A percentile compares a stretch with the other conserved stretches of the same genome.
phyloP scores from a whole-genome alignment of 2,888 invertebrate genomes.

The Chelonus formosanus region DNA sequence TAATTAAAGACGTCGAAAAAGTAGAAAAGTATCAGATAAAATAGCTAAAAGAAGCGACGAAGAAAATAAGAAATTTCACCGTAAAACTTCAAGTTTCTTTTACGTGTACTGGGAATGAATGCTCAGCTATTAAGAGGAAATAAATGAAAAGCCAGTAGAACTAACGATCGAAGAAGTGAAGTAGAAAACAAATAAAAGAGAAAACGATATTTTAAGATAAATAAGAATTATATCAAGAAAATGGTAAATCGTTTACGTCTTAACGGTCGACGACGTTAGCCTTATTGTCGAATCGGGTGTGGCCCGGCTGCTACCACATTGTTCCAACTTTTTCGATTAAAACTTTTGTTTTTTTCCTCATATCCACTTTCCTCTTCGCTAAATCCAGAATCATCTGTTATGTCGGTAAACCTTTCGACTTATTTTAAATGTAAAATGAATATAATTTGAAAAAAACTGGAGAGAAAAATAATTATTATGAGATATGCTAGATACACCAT shows the following conservation, averaged over 20 bases:
- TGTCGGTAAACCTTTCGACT: background rate
- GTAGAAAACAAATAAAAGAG: conserved; percentile 14
- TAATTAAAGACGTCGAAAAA: conserved; percentile 7
- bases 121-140: conserved; percentile 20
- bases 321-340: conserved; percentile 60
- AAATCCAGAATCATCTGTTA: conserved; percentile 2
- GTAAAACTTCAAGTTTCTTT: conserved; percentile 12
- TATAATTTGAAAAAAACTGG: conserved; percentile 6
- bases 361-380: conserved; percentile 41
- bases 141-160: conserved; percentile 16
- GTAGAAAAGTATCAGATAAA: background rate
- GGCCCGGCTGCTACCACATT: conserved; percentile 43
- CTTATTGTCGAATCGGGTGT: conserved; percentile 46
- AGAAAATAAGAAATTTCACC: conserved; percentile 7
- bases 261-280: conserved; percentile 25
- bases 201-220: conserved; percentile 19
- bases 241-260: conserved; percentile 32
- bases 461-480: background rate
- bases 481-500: background rate
- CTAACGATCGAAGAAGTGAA: conserved; percentile 1
- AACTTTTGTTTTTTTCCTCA: conserved; percentile 46
- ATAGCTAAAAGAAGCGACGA: conserved; percentile 4
- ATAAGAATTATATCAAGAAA: conserved; percentile 34
- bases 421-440: background rate
- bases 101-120: conserved; percentile 17